A percentile compares a stretch with the other conserved stretches of the same genome.
These are phyloP conservation scores for Hystrix cristata DNA, from an alignment of 2,113 vertebrate genomes.

Conservation along the genomic window DNA sequence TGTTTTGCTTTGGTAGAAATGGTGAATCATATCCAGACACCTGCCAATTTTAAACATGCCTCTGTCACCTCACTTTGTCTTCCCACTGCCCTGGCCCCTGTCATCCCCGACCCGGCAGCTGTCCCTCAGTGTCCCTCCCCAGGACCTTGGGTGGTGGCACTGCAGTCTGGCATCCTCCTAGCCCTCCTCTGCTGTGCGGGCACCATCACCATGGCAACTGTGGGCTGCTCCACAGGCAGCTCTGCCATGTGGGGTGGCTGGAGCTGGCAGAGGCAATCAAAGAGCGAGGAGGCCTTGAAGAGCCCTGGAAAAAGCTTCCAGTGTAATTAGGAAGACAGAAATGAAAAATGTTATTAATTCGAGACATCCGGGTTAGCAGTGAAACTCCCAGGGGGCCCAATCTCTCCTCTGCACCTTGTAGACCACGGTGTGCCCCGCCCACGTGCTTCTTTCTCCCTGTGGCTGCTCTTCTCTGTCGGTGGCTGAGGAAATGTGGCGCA, in stretches of 20 bases:
- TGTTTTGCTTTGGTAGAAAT: not conserved
- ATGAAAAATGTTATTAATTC: slow-evolving; percentile 69
- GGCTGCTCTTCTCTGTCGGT: not conserved
- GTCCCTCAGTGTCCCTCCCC: not conserved
- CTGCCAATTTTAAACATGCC: not conserved
- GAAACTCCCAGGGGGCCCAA: not conserved
- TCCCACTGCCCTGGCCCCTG: too few species aligned
- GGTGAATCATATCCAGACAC: not conserved
- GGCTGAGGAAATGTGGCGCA: not conserved
- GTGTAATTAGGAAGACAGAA: slow-evolving; percentile 52
- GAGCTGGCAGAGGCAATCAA: slow-evolving; percentile 69
- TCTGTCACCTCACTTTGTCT: not conserved
- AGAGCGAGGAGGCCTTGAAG: slow-evolving; percentile 68
- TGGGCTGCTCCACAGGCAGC: slow-evolving; percentile 65
- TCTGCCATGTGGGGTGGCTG: slow-evolving; percentile 38
- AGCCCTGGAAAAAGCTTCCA: slow-evolving; percentile 50
- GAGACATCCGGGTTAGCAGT: not conserved
- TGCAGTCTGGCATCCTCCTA: slow-evolving; percentile 24
- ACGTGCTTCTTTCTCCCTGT: accelerated
- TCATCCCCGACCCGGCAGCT: not conserved
- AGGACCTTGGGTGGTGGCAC: not conserved
- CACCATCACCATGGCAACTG: slow-evolving; percentile 77
- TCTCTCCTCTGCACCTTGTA: not conserved
- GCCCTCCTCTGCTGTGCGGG: not conserved
- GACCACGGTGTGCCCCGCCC: accelerated